phyloP scores from a whole-genome alignment of 2,113 vertebrate species.

The Kobus ellipsiprymnus region DNA sequence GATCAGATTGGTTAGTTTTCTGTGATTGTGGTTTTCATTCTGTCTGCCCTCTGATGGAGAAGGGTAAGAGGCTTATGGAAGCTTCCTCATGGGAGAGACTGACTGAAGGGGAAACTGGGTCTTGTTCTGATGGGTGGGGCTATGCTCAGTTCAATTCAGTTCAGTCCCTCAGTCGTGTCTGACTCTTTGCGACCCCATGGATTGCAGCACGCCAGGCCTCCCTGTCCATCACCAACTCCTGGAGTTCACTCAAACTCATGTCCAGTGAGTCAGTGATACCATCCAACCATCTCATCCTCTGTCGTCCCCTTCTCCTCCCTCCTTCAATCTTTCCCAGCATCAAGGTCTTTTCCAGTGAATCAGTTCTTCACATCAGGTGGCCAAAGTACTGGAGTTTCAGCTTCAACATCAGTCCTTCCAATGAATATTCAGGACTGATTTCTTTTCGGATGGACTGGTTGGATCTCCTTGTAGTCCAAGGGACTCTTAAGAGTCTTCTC shows the following conservation, averaged over 20 bases:
- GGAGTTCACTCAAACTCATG: not conserved
- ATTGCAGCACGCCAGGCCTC: accelerated
- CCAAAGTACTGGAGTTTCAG: too few relatives aligned
- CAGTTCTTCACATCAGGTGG: too few relatives aligned
- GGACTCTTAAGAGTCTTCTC: too few relatives aligned
- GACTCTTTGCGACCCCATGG: accelerated
- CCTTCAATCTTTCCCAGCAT: too few relatives aligned
- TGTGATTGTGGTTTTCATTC: not conserved
- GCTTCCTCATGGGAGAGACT: not conserved
- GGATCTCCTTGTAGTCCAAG: too few relatives aligned
- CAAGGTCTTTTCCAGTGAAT: too few relatives aligned
- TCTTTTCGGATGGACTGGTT: too few relatives aligned
- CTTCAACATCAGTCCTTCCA: too few relatives aligned
- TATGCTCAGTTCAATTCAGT: not conserved
- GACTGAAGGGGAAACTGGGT: not conserved
- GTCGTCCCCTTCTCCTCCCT: not conserved
- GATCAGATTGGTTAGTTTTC: not conserved
- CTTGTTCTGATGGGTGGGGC: not conserved
- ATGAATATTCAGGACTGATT: too few relatives aligned
- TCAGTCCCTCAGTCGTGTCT: not conserved
- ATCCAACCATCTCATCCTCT: not conserved
- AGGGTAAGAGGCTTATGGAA: not conserved
- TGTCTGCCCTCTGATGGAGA: not conserved
- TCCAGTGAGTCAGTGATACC: not conserved
- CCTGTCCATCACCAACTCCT: not conserved